Evolutionary conservation across 1,140 invertebrate genomes (phyloP).

Genomic region (Trachymyrmex septentrionalis): DNA sequence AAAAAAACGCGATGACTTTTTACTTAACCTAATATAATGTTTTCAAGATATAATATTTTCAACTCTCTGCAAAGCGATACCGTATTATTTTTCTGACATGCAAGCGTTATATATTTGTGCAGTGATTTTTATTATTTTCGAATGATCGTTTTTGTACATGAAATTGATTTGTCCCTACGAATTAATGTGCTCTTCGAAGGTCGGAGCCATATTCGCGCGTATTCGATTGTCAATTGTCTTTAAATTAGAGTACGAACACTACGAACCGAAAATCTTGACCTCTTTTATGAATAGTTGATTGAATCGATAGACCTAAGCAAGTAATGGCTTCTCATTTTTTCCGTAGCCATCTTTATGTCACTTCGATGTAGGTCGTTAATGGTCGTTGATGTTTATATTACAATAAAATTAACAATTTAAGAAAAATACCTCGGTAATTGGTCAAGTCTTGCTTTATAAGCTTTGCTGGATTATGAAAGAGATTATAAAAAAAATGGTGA

Average conservation of each 20-base stretch:
- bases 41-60: not conserved
- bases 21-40: too few species aligned
- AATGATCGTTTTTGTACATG: not conserved
- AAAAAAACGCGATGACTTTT: too few species aligned
- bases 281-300: slow-evolving; percentile 26
- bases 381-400: not conserved
- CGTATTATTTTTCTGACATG: not conserved
- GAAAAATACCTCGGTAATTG: not conserved
- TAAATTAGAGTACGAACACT: not conserved
- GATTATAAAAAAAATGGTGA: not conserved
- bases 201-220: not conserved
- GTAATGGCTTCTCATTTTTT: not conserved
- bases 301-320: slow-evolving; percentile 19
- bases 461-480: too few species aligned
- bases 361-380: not conserved
- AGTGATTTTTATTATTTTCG: slow-evolving; percentile 1
- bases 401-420: not conserved
- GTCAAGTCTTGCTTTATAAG: not conserved
- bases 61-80: not conserved
- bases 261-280: slow-evolving; percentile 28
- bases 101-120: not conserved
- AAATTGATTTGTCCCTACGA: slow-evolving; percentile 15
- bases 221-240: slow-evolving; percentile 32
- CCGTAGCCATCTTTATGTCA: not conserved
- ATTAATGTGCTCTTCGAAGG: slow-evolving; percentile 5